A percentile compares a stretch with the other conserved stretches of the same genome.
Conservation (phyloP, 2,797 vertebrate genomes). For the Pseudochirops corinnae region DNA sequence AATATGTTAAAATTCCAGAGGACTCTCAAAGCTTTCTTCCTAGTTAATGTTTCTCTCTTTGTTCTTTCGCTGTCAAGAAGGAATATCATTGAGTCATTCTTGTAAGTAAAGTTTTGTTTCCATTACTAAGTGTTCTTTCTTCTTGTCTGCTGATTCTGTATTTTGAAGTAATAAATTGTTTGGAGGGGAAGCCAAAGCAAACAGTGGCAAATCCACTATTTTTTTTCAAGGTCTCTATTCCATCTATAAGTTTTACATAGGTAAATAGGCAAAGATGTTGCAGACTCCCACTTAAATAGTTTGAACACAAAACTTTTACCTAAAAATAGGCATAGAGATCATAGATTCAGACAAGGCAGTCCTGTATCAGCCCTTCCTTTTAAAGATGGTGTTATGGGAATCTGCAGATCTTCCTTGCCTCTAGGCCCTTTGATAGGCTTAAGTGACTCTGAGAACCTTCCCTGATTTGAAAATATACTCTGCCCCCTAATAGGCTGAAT, state of each 20-base stretch:
- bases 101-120: background rate
- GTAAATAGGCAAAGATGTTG: background rate
- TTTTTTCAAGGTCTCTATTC: background rate
- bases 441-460: too few species aligned
- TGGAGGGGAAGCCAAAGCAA: background rate
- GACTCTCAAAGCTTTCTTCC: slow-evolving; percentile 1
- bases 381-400: background rate
- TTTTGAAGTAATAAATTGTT: background rate
- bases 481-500: too few species aligned
- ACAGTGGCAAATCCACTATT: background rate
- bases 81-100: background rate
- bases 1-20: background rate
- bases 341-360: background rate
- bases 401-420: too few species aligned
- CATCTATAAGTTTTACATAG: background rate
- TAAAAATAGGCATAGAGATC: background rate
- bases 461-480: too few species aligned
- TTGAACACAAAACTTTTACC: background rate
- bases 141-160: background rate
- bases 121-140: background rate
- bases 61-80: background rate
- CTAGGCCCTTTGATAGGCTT: too few species aligned
- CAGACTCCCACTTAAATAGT: background rate
- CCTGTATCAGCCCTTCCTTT: background rate
- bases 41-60: slow-evolving; percentile 7